These are phyloP conservation scores for Yoshiicerus persimilis DNA, from an alignment of 1,140 invertebrate genomes.

Conservation along the genomic window DNA sequence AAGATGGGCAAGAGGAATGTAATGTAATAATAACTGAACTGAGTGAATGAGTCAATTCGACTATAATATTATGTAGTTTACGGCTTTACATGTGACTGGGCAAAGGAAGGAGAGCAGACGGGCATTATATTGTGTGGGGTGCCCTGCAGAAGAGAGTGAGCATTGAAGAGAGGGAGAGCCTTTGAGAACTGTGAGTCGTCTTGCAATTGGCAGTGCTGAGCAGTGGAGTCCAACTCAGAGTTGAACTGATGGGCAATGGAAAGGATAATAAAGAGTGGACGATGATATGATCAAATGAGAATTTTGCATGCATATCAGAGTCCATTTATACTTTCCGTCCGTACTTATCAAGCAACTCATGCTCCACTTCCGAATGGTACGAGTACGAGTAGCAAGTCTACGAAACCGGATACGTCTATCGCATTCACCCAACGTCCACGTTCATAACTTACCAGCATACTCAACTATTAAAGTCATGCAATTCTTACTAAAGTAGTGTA, in stretches of 20 bases:
- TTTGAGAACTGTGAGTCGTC: neutral
- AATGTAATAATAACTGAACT: neutral
- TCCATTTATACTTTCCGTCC: neutral
- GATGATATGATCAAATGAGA: neutral
- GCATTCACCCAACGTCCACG: neutral
- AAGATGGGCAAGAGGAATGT: neutral
- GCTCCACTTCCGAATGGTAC: neutral
- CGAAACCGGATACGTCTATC: neutral
- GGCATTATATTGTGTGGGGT: neutral
- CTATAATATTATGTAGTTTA: neutral
- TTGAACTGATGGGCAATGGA: neutral
- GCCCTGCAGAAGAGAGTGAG: neutral
- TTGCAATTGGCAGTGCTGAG: neutral
- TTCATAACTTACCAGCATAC: neutral
- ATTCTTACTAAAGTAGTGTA: neutral
- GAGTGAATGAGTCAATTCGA: neutral
- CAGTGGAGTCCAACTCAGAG: neutral
- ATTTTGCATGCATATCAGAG: neutral
- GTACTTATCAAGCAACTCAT: constrained; percentile 1
- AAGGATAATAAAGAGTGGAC: neutral
- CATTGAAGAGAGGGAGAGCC: neutral
- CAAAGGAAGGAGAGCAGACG: neutral
- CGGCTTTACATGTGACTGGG: neutral
- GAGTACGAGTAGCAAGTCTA: neutral
- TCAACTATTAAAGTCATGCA: neutral